phyloP scores from a whole-genome alignment of 2,888 invertebrate species.

The Eupithecia insigniata region DNA sequence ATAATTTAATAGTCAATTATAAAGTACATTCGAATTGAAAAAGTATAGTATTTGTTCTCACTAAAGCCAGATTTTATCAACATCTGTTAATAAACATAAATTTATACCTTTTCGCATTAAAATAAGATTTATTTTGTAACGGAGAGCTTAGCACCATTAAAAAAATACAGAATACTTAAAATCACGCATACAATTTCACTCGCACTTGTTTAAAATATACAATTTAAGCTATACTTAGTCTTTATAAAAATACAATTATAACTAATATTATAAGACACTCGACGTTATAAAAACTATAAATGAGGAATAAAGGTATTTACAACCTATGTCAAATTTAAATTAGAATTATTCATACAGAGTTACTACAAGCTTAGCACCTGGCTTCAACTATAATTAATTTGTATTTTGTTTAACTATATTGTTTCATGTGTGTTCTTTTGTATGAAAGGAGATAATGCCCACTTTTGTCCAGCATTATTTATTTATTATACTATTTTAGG shows the following conservation, averaged over 20 bases:
- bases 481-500: too few species aligned
- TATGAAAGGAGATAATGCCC: not conserved
- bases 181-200: conserved; percentile 37
- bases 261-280: conserved; percentile 70
- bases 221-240: conserved; percentile 51
- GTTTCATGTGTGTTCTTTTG: not conserved
- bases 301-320: conserved; percentile 57
- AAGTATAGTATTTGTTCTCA: not conserved
- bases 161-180: conserved; percentile 34
- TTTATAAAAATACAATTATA: conserved; percentile 71
- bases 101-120: not conserved
- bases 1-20: not conserved
- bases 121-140: conserved; percentile 12
- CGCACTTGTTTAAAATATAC: conserved; percentile 41
- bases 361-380: conserved; percentile 3
- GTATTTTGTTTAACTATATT: not conserved
- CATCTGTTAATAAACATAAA: not conserved
- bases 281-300: conserved; percentile 48
- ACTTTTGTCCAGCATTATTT: too few species aligned
- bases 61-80: not conserved
- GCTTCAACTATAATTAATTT: conserved; percentile 1
- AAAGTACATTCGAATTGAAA: not conserved
- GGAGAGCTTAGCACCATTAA: conserved; percentile 53
- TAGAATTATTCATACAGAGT: conserved; percentile 7
- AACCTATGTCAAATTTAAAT: conserved; percentile 29